Percentiles rank a stretch among this genome's conserved stretches.
These are phyloP conservation scores for Mesoligia furuncula DNA, from an alignment of 2,888 invertebrate genomes.

Conservation along the genomic window DNA sequence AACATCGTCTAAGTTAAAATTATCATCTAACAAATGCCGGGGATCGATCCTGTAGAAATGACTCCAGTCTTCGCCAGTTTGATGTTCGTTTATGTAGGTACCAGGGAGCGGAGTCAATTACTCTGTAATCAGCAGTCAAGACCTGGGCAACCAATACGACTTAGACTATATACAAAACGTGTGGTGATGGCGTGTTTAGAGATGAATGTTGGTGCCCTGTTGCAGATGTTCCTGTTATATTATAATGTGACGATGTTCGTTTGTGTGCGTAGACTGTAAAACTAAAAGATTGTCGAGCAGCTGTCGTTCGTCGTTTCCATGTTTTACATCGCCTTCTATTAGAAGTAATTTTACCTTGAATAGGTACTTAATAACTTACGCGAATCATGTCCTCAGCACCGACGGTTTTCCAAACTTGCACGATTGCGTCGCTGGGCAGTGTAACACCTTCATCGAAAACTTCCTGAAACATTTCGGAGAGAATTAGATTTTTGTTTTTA, in stretches of 20 bases:
- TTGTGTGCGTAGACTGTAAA: neutral
- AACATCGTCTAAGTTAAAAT: slow-evolving; percentile 90
- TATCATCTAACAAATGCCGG: slow-evolving; percentile 83
- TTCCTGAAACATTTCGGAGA: slow-evolving; percentile 91
- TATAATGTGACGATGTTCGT: neutral
- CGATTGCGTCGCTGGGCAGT: slow-evolving; percentile 92
- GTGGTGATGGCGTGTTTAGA: neutral
- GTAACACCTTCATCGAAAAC: slow-evolving; percentile 94
- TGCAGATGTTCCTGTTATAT: neutral
- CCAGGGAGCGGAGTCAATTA: slow-evolving; percentile 96
- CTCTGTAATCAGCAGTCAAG: slow-evolving; percentile 80
- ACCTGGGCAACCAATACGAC: slow-evolving; percentile 25
- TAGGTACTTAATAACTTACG: slow-evolving; percentile 70
- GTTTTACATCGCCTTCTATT: neutral
- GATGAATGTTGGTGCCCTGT: neutral
- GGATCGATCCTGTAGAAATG: slow-evolving; percentile 93
- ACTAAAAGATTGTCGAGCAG: neutral
- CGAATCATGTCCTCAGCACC: slow-evolving; percentile 72
- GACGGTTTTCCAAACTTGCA: slow-evolving; percentile 94
- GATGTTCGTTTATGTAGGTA: slow-evolving; percentile 93
- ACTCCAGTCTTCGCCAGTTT: slow-evolving; percentile 92
- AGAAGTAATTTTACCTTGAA: neutral
- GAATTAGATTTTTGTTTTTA: neutral
- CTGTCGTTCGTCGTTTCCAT: neutral
- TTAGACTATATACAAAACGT: neutral